Conservation (phyloP, 2,888 invertebrate species). For the Coleophora flavipennella region DNA sequence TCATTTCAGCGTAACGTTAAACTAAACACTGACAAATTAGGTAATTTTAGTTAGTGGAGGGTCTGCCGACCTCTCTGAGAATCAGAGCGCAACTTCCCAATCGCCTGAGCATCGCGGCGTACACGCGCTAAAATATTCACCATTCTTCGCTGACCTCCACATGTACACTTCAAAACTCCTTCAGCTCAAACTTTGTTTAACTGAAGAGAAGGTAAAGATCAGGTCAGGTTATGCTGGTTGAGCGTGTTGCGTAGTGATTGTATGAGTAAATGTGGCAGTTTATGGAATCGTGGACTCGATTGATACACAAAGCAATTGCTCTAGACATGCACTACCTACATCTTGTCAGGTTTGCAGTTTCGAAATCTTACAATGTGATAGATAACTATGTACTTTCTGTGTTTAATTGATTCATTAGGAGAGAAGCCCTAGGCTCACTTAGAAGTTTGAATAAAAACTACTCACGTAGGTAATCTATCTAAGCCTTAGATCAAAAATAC, state of each 20-base stretch:
- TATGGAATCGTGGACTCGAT: constrained; percentile 7
- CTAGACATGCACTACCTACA: constrained; percentile 25
- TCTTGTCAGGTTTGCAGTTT: neutral
- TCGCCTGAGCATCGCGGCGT: constrained; percentile 21
- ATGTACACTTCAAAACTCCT: constrained; percentile 8
- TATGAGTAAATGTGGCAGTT: constrained; percentile 32
- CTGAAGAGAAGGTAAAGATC: no score
- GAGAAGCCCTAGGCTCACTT: no score
- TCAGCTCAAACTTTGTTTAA: neutral
- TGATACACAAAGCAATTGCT: constrained; percentile 25
- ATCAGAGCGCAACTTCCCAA: constrained; percentile 41
- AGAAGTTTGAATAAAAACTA: no score
- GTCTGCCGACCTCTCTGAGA: constrained; percentile 38
- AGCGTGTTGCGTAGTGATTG: constrained; percentile 32
- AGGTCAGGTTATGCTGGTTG: constrained; percentile 21
- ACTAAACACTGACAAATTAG: constrained; percentile 6
- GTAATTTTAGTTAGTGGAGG: constrained; percentile 32
- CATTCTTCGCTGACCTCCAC: constrained; percentile 19
- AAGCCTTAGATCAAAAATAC: no score
- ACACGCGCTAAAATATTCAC: constrained; percentile 15
- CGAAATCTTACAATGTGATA: neutral
- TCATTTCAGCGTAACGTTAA: neutral
- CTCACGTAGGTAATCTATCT: no score
- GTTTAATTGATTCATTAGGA: no score
- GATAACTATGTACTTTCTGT: no score